phyloP scores from a whole-genome alignment of 2,113 vertebrate genomes.

The Hemichromis elongatus region DNA sequence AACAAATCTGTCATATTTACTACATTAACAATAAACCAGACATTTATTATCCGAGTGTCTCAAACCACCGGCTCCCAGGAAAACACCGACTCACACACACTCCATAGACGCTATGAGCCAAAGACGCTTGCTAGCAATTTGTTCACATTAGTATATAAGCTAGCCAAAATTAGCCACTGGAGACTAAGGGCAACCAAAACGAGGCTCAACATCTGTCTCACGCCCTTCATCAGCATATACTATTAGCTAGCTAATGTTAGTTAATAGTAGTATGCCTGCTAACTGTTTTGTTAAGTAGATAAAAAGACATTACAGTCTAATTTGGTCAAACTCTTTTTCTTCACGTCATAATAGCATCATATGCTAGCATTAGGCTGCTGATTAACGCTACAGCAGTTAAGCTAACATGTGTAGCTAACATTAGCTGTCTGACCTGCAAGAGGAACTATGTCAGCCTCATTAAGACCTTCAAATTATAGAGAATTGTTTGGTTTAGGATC shows the following conservation, averaged over 20 bases:
- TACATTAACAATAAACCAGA: background rate
- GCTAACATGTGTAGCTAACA: background rate
- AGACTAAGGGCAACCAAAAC: background rate
- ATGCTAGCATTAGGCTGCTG: background rate
- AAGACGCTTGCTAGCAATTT: background rate
- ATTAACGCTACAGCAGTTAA: background rate
- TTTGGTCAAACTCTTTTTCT: background rate
- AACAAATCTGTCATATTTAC: background rate
- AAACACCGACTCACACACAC: background rate
- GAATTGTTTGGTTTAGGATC: background rate
- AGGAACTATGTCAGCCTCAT: background rate
- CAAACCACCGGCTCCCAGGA: background rate
- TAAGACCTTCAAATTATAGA: background rate
- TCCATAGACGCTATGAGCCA: background rate
- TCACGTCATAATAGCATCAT: background rate
- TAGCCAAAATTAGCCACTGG: background rate
- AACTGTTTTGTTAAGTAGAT: background rate
- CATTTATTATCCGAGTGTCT: background rate
- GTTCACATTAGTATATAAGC: background rate
- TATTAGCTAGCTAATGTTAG: background rate
- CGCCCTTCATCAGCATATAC: background rate
- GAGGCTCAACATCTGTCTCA: background rate
- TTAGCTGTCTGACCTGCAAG: background rate
- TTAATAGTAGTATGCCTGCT: background rate
- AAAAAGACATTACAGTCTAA: background rate